Evolutionary conservation across 2,113 vertebrate genomes (phyloP).

Genomic region (Puffinus mauretanicus): DNA sequence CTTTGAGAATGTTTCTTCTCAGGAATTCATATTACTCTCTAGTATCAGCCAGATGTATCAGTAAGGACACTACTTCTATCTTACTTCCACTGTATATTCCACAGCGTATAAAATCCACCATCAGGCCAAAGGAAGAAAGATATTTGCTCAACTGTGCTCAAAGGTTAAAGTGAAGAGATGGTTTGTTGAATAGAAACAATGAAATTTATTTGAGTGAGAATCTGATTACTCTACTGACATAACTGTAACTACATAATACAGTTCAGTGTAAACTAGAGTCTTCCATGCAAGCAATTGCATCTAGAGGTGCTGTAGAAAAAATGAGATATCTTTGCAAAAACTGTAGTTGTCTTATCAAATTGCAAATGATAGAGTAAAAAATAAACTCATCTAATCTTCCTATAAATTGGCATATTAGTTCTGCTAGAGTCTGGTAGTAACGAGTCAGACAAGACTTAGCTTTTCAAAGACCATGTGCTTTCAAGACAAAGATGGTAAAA

Average conservation of each 20-base stretch:
- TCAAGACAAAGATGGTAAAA: not conserved
- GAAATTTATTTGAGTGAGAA: not conserved
- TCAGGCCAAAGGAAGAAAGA: not conserved
- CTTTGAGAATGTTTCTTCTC: not conserved
- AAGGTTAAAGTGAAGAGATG: not conserved
- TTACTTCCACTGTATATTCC: not conserved
- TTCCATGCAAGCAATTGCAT: not conserved
- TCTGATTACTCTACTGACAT: not conserved
- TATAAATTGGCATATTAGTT: not conserved
- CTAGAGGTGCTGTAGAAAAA: not conserved
- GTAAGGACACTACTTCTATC: not conserved
- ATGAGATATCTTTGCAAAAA: not conserved
- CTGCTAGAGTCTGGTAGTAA: not conserved
- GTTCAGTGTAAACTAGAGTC: not conserved
- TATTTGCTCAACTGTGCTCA: not conserved
- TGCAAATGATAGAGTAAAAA: not conserved
- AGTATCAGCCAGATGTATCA: not conserved
- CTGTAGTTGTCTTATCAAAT: not conserved
- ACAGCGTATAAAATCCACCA: not conserved
- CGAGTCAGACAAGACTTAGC: not conserved
- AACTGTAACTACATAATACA: not conserved
- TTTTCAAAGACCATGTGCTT: not conserved
- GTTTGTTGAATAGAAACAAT: not conserved
- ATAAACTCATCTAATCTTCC: not conserved
- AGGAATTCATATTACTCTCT: not conserved